Evolutionary conservation across 2,797 vertebrate genomes (phyloP).

Genomic region (Hydrolagus colliei): DNA sequence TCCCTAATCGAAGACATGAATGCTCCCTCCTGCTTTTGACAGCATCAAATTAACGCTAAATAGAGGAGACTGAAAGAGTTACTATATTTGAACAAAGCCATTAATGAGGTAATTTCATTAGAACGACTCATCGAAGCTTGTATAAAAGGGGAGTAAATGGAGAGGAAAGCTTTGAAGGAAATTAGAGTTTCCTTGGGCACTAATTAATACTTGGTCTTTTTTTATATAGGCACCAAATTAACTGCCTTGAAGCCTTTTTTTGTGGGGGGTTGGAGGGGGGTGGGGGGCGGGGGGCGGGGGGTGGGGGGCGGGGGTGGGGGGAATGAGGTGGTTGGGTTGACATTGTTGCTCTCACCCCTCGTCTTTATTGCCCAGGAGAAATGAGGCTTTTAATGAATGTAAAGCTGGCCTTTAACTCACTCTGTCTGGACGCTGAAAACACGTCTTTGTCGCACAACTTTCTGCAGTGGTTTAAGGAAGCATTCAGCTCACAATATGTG

Average conservation of each 20-base stretch:
- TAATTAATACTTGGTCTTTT: slow-evolving; percentile 89
- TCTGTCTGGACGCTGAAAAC: slow-evolving; percentile 61
- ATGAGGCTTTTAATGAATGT: slow-evolving; percentile 78
- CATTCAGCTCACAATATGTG: slow-evolving; percentile 76
- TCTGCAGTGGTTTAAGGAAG: slow-evolving; percentile 77
- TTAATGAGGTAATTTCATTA: slow-evolving; percentile 99
- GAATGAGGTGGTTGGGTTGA: slow-evolving; percentile 53
- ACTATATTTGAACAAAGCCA: slow-evolving; percentile 75
- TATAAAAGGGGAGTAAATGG: slow-evolving; percentile 67
- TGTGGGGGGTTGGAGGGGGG: slow-evolving; percentile 59
- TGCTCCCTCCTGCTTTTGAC: slow-evolving; percentile 68
- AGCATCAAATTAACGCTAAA: slow-evolving; percentile 82
- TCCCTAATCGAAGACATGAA: slow-evolving; percentile 66
- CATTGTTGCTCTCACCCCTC: slow-evolving; percentile 76
- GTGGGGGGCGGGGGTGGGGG: slow-evolving; percentile 51
- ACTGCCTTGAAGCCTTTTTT: slow-evolving; percentile 82
- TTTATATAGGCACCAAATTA: slow-evolving; percentile 79
- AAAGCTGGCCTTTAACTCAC: slow-evolving; percentile 79
- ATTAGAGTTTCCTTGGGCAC: slow-evolving; percentile 90
- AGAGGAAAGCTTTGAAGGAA: slow-evolving; percentile 74
- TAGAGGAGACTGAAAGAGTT: slow-evolving; percentile 82
- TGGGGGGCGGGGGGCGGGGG: slow-evolving; percentile 62
- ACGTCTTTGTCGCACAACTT: slow-evolving; percentile 61
- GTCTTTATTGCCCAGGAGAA: slow-evolving; percentile 88
- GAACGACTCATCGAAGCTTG: slow-evolving; percentile 69